Base-by-base conservation (phyloP, 2,797 vertebrate genomes). In the Parotocinclus haroldoi region DNA sequence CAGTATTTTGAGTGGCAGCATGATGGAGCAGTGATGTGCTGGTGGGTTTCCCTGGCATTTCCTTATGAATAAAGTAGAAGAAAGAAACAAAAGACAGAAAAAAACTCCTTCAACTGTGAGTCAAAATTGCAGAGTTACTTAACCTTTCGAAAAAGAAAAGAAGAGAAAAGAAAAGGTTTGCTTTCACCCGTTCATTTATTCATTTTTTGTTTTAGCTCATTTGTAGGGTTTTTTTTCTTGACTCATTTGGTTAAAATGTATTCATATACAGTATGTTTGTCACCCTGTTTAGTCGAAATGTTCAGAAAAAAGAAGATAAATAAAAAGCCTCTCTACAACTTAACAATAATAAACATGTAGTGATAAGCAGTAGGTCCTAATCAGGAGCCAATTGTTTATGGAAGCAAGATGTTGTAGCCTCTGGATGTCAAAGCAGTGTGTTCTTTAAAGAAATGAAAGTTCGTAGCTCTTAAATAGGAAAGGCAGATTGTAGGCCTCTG, bases 111-210 rank as follows among this genome's bases (percentile, higher is more conserved):
- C 44, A 61, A 8, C 50, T 11, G 37, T 66, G 63, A 61, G 69
- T 66, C 63, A 72, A 66, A 71, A 19, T 17, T 14, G 40, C 52
- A 10, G 13, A 63, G 49, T 71, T 55, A 54, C 54, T 1, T 48
- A 51, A 64, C 51, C 57, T 65, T 53, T 66, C 7, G 1, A 54
- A 12, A 10, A 19, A 70, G 51, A 58, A 19, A 38, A 71, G 1
- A 54, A 12, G 2, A 27, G 27, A 27, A 27, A 27, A 27, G 5
- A 27, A 27, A 27, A 5, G 5, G 27, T 2, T 27, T 27, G 69
- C 16, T 63, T 51, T 12, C 10, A n/a, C 40, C 39, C 36, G 19
- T 66, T 50, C 5, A 12, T 52, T 63, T 12, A 1, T 40, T 42
- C 9, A 42, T 38, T 10, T 16, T 39, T 63, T 44, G 10, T 19